A percentile compares a stretch with the other conserved stretches of the same genome.
Conservation (phyloP, 2,797 vertebrate genomes). For the Smutsia gigantea region DNA sequence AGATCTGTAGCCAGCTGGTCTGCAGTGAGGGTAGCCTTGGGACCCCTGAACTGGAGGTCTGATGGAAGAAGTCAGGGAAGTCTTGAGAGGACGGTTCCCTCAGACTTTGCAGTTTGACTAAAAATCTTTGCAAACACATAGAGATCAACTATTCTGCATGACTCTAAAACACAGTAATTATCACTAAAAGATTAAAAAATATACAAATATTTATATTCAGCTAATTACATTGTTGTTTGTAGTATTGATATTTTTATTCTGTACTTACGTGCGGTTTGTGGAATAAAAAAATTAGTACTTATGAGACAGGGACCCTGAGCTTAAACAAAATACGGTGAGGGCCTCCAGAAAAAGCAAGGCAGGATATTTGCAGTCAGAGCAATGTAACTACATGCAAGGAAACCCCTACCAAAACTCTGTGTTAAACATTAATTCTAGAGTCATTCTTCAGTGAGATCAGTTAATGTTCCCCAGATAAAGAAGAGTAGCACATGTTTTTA, state of each 20-base stretch:
- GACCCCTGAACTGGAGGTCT: background rate
- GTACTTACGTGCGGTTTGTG: background rate
- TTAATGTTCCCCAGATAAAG: too few species aligned
- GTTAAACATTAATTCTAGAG: too few species aligned
- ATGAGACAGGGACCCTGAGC: too few species aligned
- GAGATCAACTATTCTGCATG: background rate
- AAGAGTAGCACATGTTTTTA: too few species aligned
- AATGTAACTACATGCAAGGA: too few species aligned
- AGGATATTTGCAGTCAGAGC: too few species aligned
- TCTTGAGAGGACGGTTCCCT: background rate
- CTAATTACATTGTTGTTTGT: background rate
- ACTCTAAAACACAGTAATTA: background rate
- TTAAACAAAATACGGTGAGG: too few species aligned
- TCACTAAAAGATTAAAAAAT: background rate
- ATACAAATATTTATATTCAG: background rate
- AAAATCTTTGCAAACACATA: background rate
- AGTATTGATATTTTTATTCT: background rate
- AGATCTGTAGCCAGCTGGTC: background rate
- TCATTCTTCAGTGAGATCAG: too few species aligned
- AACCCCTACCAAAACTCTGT: too few species aligned
- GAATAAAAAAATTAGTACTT: background rate
- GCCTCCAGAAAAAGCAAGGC: too few species aligned
- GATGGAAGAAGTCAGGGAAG: background rate
- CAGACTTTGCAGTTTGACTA: background rate
- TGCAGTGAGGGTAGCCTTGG: background rate